Base-by-base conservation (phyloP, 1,140 invertebrate species). In the Doryteuthis pealeii region DNA sequence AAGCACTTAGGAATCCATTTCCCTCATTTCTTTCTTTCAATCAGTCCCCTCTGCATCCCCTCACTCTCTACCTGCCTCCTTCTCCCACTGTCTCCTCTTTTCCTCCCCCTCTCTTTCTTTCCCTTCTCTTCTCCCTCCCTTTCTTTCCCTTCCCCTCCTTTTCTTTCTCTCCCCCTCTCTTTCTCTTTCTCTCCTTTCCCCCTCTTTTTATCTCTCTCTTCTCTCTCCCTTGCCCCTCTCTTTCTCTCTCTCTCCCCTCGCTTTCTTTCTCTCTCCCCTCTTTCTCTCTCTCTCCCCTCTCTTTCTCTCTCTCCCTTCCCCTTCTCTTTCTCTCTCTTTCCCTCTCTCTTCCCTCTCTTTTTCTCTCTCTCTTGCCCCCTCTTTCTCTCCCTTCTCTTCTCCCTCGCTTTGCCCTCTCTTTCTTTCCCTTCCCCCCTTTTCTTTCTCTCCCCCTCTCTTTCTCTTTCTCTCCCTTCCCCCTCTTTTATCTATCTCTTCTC, bases 161-260 rank as follows among this genome's bases (percentile, higher is more conserved):
- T 62, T 6, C 18, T 18, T n/a, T 62, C 54, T n/a, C 6, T 62
- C 6, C 18, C 18, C 18, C 6, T 22, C 22, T 28, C 84, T 40
- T 82, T 86, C 68, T 68, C 85, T 83, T 69, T 88, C 81, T 78
- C 88, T 35, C 74, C 84, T 85, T 72, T 81, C 87, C 76, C 85
- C 86, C 84, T 86, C 88, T 73, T 83, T 86, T 45, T 83, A 86
- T 71, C 84, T 88, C 68, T 85, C 87, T 76, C 84, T 89, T 72
- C 86, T 85, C 80, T 80, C 87, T 79, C 83, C 30, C 74, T 74
- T 15, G 54, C 2, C 58, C n/a, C 62, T 68, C 10, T 5, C 58
- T 67, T 30, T 33, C 32, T 54, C 33, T 54, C 43, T 72, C n/a
- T 8, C 26, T 73, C 82, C 86, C 49, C 82, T 85, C 71, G 83